Evolutionary conservation across 2,797 vertebrate genomes (phyloP), one percentile per base, ranked within the genome.

Genomic region (Martes flavigula): DNA sequence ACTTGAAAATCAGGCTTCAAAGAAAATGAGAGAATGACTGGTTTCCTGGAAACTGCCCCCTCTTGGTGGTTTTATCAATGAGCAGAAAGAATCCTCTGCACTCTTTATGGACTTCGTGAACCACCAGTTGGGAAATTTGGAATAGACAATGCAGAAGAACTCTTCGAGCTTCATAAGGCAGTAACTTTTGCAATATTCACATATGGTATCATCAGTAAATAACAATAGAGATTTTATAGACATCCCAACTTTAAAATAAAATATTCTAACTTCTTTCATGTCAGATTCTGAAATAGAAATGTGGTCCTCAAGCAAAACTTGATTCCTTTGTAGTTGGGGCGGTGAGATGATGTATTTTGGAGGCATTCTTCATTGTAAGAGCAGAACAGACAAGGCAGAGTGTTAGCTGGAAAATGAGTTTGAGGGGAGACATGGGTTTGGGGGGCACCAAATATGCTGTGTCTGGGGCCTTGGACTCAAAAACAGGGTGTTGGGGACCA

Each of bases 401-500:
- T 60, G 78, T 40, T 38, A 46, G 0, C 62, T 84, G 43, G 54
- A 40, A 38, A 40, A 48, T 62, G 18, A 23, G 13, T 62, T 14
- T 17, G 27, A 27, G 51, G 25, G 25, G 75, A 72, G 73, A 43
- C 17, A 2, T 0, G 7, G 25, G 27, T 3, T 25, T n/a, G 20
- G 11, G 20, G 40, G 35, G 11, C 0, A 3, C 2, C 0, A 0
- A 5, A 0, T 51, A 1, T 30, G 35, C 18, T 40, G 81, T 14
- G 1, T 73, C 20, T 3, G 4, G 43, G 70, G 56, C 4, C 48
- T 51, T 10, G 4, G 23, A 35, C 58, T 35, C 43, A 12, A 38
- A 20, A 27, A 25, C 2, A 30, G 68, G 84, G 54, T 3, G 0
- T 4, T 38, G 43, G 85, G 75, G 77, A 11, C 54, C 64, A n/a